A percentile compares a stretch with the other conserved stretches of the same genome.
Conservation (phyloP, 1,140 invertebrate genomes). For the Anadara kagoshimensis region DNA sequence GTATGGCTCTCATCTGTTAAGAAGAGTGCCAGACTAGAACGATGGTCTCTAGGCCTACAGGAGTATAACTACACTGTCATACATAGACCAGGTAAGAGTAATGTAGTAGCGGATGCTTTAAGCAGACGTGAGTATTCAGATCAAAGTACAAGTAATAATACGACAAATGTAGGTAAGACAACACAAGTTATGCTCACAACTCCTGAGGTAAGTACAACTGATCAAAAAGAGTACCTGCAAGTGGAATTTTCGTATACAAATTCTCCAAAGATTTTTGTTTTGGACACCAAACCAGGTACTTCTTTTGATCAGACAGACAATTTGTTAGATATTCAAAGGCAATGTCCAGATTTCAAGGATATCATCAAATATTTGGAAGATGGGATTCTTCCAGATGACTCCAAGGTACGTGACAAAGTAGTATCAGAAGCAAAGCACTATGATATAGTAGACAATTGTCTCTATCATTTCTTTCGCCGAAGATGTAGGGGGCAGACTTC, state of each 20-base stretch:
- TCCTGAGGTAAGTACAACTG: too few relatives aligned
- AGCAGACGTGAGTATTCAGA: too few relatives aligned
- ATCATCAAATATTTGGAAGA: constrained; percentile 31
- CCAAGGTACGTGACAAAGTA: constrained; percentile 7
- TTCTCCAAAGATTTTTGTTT: too few relatives aligned
- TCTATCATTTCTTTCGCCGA: constrained; percentile 40
- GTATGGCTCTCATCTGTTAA: background rate
- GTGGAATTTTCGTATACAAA: too few relatives aligned
- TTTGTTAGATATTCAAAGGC: constrained; percentile 4
- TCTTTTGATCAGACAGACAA: background rate
- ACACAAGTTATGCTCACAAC: too few relatives aligned
- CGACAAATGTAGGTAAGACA: too few relatives aligned
- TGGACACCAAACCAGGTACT: too few relatives aligned
- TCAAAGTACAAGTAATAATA: too few relatives aligned
- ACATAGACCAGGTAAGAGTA: constrained; percentile 13
- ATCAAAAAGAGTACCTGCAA: too few relatives aligned
- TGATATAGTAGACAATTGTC: constrained; percentile 35
- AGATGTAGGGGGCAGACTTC: constrained; percentile 13
- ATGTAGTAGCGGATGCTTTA: constrained; percentile 12
- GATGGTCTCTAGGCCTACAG: too few relatives aligned
- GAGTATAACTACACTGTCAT: constrained; percentile 26
- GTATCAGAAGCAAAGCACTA: constrained; percentile 34
- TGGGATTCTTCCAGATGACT: constrained; percentile 25
- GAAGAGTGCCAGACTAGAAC: background rate
- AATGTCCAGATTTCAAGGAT: constrained; percentile 30